These are phyloP conservation scores for Chloropsis cyanopogon DNA, from an alignment of 2,113 vertebrate genomes.

Conservation along the genomic window DNA sequence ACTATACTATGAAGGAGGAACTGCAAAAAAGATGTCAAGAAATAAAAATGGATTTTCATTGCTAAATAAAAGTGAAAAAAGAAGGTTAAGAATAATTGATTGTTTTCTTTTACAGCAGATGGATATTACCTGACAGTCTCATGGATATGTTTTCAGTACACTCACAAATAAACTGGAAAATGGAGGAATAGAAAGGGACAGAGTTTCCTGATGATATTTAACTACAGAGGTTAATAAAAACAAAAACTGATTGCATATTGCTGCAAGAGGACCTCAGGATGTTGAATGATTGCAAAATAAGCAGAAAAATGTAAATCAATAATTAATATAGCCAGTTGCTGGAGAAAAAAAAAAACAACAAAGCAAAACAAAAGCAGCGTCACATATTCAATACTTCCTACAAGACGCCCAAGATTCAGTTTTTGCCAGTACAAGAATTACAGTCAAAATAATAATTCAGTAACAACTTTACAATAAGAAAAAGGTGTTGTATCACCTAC, in stretches of 20 bases:
- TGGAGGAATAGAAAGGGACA: not conserved
- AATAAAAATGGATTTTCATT: not conserved
- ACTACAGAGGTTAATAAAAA: not conserved
- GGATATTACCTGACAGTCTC: not conserved
- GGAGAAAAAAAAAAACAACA: not conserved
- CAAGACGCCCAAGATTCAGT: not conserved
- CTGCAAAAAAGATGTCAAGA: not conserved
- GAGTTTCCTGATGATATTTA: not conserved
- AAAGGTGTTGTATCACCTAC: not conserved
- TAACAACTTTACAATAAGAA: not conserved
- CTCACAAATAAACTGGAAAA: not conserved
- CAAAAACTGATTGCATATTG: not conserved
- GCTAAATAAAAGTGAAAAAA: not conserved
- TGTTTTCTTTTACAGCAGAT: not conserved
- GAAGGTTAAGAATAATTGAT: not conserved
- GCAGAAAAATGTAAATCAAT: not conserved
- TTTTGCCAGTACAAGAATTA: not conserved
- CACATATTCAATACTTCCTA: not conserved
- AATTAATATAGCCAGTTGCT: not conserved
- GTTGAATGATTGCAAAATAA: not conserved
- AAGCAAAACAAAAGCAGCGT: not conserved
- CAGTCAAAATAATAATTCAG: not conserved
- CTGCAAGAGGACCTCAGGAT: not conserved
- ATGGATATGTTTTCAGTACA: not conserved
- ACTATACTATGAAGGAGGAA: not conserved